Percentiles rank a stretch among this genome's conserved stretches.
Conservation (phyloP, 2,113 vertebrate species). For the Rhabdomys dilectus region DNA sequence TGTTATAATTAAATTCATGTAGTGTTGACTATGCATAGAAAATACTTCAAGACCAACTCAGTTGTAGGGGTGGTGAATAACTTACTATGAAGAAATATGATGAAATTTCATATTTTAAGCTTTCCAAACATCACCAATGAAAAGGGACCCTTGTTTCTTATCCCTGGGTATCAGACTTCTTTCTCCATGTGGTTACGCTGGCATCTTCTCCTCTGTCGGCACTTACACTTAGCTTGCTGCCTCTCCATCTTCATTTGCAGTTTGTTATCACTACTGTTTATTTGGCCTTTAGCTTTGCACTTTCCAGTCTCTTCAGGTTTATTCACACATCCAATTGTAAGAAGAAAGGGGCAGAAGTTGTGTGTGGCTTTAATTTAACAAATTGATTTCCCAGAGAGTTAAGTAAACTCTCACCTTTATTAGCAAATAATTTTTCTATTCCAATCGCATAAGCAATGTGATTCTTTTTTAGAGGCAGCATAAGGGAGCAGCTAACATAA, state of each 20-base stretch:
- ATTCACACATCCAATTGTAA: neutral
- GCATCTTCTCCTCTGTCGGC: neutral
- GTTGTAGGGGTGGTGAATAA: neutral
- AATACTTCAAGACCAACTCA: neutral
- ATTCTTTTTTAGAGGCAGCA: neutral
- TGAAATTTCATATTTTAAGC: constrained; percentile 8
- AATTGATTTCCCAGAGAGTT: constrained; percentile 33
- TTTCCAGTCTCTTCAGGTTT: constrained; percentile 17
- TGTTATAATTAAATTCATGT: neutral
- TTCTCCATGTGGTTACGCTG: neutral
- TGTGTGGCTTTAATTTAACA: constrained; percentile 11
- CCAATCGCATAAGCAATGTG: neutral
- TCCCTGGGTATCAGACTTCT: no score
- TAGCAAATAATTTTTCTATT: neutral
- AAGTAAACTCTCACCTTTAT: constrained; percentile 1
- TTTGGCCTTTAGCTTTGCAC: neutral
- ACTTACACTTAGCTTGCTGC: neutral
- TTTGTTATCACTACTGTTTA: neutral
- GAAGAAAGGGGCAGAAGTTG: neutral
- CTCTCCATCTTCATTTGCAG: neutral
- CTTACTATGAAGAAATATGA: neutral
- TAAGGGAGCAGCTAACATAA: neutral
- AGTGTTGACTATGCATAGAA: neutral
- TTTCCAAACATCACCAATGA: neutral
- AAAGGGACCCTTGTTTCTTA: neutral